Evolutionary conservation across 2,888 invertebrate genomes (phyloP).

Genomic region (Willowsia nigromaculata): DNA sequence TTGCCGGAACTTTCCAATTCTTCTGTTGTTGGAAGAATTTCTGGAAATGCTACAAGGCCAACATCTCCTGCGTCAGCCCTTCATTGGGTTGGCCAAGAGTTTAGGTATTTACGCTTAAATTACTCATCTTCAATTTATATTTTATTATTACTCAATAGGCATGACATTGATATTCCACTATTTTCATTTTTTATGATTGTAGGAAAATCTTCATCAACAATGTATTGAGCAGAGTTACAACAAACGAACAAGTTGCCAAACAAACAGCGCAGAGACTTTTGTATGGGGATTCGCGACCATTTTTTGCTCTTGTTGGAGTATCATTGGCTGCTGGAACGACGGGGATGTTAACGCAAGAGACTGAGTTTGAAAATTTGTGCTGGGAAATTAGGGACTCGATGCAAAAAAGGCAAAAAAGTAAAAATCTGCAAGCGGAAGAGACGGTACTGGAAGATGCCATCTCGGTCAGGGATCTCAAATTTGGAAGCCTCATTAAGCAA

Average conservation of each 20-base stretch:
- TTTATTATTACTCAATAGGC: neutral
- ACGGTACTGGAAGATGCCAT: constrained; percentile 31
- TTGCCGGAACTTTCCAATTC: constrained; percentile 56
- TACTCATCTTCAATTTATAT: neutral
- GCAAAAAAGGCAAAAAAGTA: constrained; percentile 55
- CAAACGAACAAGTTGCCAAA: constrained; percentile 84
- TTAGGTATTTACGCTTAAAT: constrained; percentile 53
- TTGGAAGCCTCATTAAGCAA: constrained; percentile 88
- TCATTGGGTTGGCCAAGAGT: constrained; percentile 75
- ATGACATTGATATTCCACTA: neutral
- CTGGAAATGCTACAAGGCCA: constrained; percentile 41
- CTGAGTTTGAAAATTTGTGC: constrained; percentile 89
- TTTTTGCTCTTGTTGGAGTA: constrained; percentile 88
- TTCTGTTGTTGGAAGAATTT: constrained; percentile 42
- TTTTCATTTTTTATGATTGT: neutral
- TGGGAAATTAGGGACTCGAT: constrained; percentile 85
- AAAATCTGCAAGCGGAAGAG: neutral
- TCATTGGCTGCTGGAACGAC: constrained; percentile 85
- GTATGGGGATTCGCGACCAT: constrained; percentile 87
- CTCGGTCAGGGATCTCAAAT: constrained; percentile 83
- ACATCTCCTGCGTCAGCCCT: constrained; percentile 58
- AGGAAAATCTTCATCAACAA: constrained; percentile 85
- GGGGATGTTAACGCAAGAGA: constrained; percentile 87
- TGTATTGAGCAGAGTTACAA: constrained; percentile 86
- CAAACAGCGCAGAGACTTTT: constrained; percentile 85